Percentiles rank a stretch among this genome's conserved stretches.
Evolutionary conservation across 2,113 vertebrate genomes (phyloP).

Genomic region (Rutilus rutilus): DNA sequence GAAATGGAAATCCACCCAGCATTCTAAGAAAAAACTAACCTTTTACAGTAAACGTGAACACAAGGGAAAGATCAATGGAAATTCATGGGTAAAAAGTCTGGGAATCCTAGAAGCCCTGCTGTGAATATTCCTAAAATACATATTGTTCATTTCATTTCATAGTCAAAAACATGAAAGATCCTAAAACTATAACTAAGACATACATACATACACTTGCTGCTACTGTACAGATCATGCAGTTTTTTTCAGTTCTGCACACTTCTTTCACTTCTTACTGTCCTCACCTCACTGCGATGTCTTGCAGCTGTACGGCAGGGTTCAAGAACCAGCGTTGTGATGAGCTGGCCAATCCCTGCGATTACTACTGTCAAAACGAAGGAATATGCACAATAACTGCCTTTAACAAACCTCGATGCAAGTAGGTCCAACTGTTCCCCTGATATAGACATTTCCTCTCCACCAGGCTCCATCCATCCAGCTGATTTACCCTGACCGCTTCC

Average conservation of each 20-base stretch:
- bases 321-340: slow-evolving; percentile 99
- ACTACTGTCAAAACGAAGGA: slow-evolving; percentile 99
- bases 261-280: slow-evolving; percentile 24
- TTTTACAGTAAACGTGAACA: not conserved
- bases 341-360: slow-evolving; percentile 99
- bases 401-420: slow-evolving; percentile 99
- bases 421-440: slow-evolving; percentile 82
- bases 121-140: not conserved
- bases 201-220: not conserved
- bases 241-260: slow-evolving; percentile 42
- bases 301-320: slow-evolving; percentile 99
- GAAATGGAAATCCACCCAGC: not conserved
- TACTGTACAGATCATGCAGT: not conserved
- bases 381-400: slow-evolving; percentile 99
- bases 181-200: not conserved
- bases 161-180: not conserved
- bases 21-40: not conserved
- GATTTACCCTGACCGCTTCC: slow-evolving; percentile 20
- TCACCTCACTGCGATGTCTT: slow-evolving; percentile 89
- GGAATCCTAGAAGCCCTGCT: not conserved
- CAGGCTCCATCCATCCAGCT: slow-evolving; percentile 56
- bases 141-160: not conserved
- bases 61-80: not conserved
- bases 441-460: slow-evolving; percentile 35
- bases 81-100: not conserved